Conservation (phyloP, 2,888 invertebrate genomes). For the Cryptophagus acutangulus region DNA sequence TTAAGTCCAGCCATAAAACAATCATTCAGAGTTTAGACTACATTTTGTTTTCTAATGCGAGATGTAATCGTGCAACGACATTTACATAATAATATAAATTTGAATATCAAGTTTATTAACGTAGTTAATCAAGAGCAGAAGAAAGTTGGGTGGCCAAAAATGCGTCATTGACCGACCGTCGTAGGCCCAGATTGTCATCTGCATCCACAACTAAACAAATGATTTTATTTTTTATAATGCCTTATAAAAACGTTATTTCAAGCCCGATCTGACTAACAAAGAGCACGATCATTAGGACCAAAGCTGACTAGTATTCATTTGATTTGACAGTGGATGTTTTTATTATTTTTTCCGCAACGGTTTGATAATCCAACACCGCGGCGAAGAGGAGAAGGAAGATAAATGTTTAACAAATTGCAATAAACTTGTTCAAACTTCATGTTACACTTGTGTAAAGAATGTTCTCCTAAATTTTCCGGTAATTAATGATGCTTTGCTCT, state of each 20-base stretch:
- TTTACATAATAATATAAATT: constrained; percentile 20
- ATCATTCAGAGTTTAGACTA: too few relatives aligned
- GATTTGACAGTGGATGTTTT: too few relatives aligned
- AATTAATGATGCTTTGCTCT: constrained; percentile 11
- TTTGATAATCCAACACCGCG: too few relatives aligned
- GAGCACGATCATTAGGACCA: constrained; percentile 26
- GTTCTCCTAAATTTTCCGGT: constrained; percentile 6
- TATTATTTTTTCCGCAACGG: too few relatives aligned
- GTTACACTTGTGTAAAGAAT: background rate
- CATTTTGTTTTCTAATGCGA: too few relatives aligned
- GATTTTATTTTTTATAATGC: constrained; percentile 25
- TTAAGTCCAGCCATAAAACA: too few relatives aligned
- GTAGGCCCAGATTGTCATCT: constrained; percentile 21
- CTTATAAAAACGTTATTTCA: too few relatives aligned
- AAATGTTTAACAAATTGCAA: constrained; percentile 1
- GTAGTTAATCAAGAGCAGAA: constrained; percentile 7
- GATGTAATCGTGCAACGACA: too few relatives aligned
- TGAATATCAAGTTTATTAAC: constrained; percentile 16
- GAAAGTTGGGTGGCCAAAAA: constrained; percentile 5
- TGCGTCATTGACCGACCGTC: background rate
- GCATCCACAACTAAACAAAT: constrained; percentile 27
- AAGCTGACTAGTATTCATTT: too few relatives aligned
- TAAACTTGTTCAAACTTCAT: background rate
- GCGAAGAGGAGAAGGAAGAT: too few relatives aligned
- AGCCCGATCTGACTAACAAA: constrained; percentile 31